phyloP scores from a whole-genome alignment of 1,140 invertebrate species.

The Bactericera cockerelli region DNA sequence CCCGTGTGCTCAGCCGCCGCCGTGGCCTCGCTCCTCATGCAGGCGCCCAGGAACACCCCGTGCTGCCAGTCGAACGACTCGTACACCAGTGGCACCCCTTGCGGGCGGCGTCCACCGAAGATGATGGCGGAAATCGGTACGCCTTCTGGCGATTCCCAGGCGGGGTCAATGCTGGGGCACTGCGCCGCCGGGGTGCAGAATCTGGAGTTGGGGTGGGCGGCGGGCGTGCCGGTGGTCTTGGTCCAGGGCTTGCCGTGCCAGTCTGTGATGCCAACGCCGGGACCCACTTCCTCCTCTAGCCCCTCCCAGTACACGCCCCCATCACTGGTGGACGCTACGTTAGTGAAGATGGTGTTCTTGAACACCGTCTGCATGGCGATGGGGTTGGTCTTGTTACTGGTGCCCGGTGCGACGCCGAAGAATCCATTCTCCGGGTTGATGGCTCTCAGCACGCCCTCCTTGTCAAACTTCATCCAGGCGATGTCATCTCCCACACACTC shows the following conservation, averaged over 20 bases:
- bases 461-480: conserved; percentile 94
- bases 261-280: conserved; percentile 53
- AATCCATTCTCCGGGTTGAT: conserved; percentile 99
- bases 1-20: conserved; percentile 92
- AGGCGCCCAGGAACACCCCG: conserved; percentile 87
- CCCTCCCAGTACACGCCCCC: conserved; percentile 98
- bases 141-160: conserved; percentile 68
- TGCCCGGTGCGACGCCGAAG: conserved; percentile 95
- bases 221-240: conserved; percentile 50
- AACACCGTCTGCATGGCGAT: conserved; percentile 93
- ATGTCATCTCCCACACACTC: conserved; percentile 91
- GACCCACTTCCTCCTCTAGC: conserved; percentile 61
- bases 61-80: conserved; percentile 88
- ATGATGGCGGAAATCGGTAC: conserved; percentile 95
- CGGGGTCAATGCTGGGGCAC: conserved; percentile 85
- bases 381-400: conserved; percentile 81
- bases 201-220: conserved; percentile 88
- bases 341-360: conserved; percentile 93
- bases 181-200: conserved; percentile 89
- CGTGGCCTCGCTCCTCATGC: conserved; percentile 92
- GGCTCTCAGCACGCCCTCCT: conserved; percentile 73
- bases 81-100: conserved; percentile 85
- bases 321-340: conserved; percentile 88
- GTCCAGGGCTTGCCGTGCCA: conserved; percentile 73
- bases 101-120: conserved; percentile 85